Evolutionary conservation across 92 coral and sea anemone species (phyloP), one percentile per base, ranked within the genome.

Genomic region (Phenganax marumi): DNA sequence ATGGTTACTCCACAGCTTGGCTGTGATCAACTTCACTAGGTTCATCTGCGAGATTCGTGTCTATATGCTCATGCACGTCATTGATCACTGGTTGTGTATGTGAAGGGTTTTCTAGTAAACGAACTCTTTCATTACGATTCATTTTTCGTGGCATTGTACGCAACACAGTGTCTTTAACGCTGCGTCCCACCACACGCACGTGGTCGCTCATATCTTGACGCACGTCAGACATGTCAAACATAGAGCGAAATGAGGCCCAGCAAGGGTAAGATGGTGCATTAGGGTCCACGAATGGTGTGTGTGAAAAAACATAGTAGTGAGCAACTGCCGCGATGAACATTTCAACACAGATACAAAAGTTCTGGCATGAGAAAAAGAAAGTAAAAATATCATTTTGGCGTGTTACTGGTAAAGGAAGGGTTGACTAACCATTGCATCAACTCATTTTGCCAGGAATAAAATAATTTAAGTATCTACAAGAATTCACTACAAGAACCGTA

Each of bases 171-270:
- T 92, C 92, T 64, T 90, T 89, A 16, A 93, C 97, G 10, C 87
- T 91, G 49, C 84, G 80, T 47, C 96, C 97, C 64, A 93, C 97
- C 83, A 79, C 87, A 70, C 86, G 89, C 68, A 93, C 92, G 82
- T 93, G 97, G 64, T 91, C 91, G 57, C 85, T 89, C 68, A 93
- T 66, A 86, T 93, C 97, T 68, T 91, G 96, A 21, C 97, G 91
- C 72, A 93, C 95, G 60, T 93, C 97, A 6, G 97, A 89, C 89
- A 93, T 91, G 83, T 93, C 97, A 88, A 94, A 91, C 88, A 92
- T 91, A 57, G 97, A 90, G 80, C 85, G 87, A 77, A 93, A 87
- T 21, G 97, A 91, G 49, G 97, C 89, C 79, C 97, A 93, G 81
- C 97, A 93, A 84, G 96, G 97, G 72, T 91, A 94, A 49, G 97